Evolutionary conservation across 1,140 invertebrate species (phyloP), one percentile per base, ranked within the genome.

Genomic region (Philopotamus ludificatus): DNA sequence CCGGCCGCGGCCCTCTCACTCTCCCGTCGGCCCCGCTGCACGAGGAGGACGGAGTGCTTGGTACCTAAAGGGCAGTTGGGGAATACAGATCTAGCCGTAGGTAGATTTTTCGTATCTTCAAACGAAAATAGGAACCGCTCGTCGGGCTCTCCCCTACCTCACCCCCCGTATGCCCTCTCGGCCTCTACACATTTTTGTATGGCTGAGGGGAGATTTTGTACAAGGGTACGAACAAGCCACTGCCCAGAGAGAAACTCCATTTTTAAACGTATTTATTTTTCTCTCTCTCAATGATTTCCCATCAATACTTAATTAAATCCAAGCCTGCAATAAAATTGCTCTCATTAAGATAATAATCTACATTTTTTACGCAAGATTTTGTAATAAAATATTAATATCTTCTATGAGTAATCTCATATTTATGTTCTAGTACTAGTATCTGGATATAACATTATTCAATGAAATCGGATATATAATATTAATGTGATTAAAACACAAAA

Each of bases 101-200:
- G 57, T 60, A 60, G 57, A 60, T 60, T 60, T 60, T 60, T 60
- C 57, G 57, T 60, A 60, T 60, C 57, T 60, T 60, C 57, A 60
- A 60, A 60, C 41, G 57, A 60, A 60, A 60, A 60, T 60, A 44
- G 57, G 28, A 44, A 57, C 53, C n/a, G 15, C 15, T 15, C n/a
- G n/a, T n/a, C n/a, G 42, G 54, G 54, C 28, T 28, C 42, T 42
- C 54, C n/a, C 26, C 53, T 26, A 26, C 26, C 34, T 57, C 53
- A 39, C 9, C 53, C 26, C 16, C 22, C 57, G 57, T 16, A 47
- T 47, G 18, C 18, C 18, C 44, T 12, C 49, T 51, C 45, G 9
- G 23, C 45, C 12, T 16, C 45, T 16, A 18, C 21, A 58, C 41
- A 44, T 34, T 60, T 60, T 60, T 60, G 57, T 47, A 60, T 23